Conservation (phyloP, 2,888 invertebrate species). For the Lasioglossum malachurum region DNA sequence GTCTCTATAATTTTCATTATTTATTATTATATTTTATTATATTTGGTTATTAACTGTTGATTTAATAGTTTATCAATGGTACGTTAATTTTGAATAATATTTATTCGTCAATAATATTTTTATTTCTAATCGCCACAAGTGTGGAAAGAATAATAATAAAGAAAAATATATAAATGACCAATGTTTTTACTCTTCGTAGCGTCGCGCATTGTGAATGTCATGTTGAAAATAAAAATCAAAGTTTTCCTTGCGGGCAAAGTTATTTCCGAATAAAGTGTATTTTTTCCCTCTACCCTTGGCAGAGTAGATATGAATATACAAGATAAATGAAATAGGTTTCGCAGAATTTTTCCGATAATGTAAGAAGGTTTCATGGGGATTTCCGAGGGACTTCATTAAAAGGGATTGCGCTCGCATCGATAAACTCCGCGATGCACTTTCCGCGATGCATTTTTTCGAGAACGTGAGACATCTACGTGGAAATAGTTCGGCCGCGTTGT, state of each 20-base stretch:
- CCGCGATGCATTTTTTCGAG: background rate
- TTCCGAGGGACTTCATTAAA: background rate
- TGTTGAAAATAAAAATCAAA: background rate
- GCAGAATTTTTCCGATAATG: background rate
- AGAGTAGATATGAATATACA: background rate
- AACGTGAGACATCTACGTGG: background rate
- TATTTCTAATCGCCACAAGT: background rate
- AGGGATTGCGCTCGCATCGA: background rate
- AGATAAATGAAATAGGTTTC: background rate
- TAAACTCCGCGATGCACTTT: background rate
- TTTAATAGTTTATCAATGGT: background rate
- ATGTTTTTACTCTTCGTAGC: background rate
- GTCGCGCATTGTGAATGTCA: background rate
- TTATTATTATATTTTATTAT: no score
- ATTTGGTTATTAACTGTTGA: background rate
- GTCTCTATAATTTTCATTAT: background rate
- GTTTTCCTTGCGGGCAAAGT: no score
- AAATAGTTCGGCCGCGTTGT: background rate
- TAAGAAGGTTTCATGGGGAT: background rate
- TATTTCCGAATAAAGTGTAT: background rate
- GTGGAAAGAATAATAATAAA: background rate
- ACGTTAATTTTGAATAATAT: background rate
- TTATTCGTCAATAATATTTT: background rate
- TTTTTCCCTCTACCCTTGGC: background rate
- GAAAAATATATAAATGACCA: background rate